These are phyloP conservation scores for Phymorhynchus buccinoides DNA, from an alignment of 1,140 invertebrate species.

Conservation along the genomic window DNA sequence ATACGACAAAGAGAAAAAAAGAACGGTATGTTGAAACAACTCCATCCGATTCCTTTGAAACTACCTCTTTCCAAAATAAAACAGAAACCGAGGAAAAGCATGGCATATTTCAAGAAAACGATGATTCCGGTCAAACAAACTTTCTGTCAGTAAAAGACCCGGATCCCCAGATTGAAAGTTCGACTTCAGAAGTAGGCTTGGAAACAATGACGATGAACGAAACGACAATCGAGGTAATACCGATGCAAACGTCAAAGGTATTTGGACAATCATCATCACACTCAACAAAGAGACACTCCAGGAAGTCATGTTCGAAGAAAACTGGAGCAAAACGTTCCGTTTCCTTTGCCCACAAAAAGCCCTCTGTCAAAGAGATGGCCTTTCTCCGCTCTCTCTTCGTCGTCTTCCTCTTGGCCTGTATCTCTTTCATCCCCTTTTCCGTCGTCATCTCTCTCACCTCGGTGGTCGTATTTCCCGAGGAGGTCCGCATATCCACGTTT, in stretches of 20 bases:
- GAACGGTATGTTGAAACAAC: too few species aligned
- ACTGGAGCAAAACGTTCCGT: neutral
- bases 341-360: neutral
- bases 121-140: too few species aligned
- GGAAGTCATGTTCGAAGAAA: neutral
- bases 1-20: too few species aligned
- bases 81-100: too few species aligned
- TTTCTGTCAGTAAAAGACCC: too few species aligned
- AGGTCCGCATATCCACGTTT: neutral
- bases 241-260: neutral
- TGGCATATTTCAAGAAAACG: too few species aligned
- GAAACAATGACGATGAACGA: too few species aligned
- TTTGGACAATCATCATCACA: neutral
- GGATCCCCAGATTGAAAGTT: too few species aligned
- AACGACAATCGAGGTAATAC: neutral
- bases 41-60: too few species aligned
- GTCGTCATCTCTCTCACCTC: neutral
- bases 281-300: neutral
- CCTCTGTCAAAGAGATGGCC: neutral
- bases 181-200: too few species aligned
- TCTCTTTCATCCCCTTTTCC: neutral
- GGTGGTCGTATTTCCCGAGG: neutral
- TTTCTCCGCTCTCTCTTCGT: conserved; percentile 16
- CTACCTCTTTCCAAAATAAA: too few species aligned
- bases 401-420: neutral